Base-by-base conservation (phyloP, 2,113 vertebrate species). In the Octodon degus region DNA sequence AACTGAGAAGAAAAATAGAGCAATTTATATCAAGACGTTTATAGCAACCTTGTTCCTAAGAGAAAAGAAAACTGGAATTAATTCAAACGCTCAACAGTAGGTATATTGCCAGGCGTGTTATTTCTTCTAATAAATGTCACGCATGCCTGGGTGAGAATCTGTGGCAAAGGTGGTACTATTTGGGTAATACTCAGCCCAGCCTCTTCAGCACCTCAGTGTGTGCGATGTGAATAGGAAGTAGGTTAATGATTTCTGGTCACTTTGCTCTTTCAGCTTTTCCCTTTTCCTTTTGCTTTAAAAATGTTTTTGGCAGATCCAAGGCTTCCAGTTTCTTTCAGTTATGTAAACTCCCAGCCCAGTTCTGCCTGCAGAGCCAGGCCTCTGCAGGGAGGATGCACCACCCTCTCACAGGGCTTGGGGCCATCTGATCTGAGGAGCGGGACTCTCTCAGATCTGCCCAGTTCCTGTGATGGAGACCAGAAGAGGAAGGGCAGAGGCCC, bases 1-100 rank as follows among this genome's bases (percentile, higher is more conserved):
- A 88, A 55, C 77, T 87, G 79, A 84, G 62, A 83, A 79, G 87
- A 96, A 82, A 90, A 96, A 82, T 22, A 65, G 58, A 68, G 22
- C 55, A 58, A 32, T 88, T 60, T 93, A 72, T 80, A 68, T 9
- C 76, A 83, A 92, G 53, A 89, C 58, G 47, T 91, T 74, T 87
- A 70, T 50, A 90, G 95, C 68, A 97, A 72, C 16, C 77, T 58
- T 93, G 50, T 84, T 86, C 32, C 76, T 72, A 55, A 25, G 67
- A 83, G 89, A 30, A 25, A 43, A 89, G 43, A 79, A 50, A 89
- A 20, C 7, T 40, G 53, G 82, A 79, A 92, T 77, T 82, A 87
- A 92, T 37, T 58, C 81, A 77, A 79, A 50, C 19, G 62, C 37
- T 90, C 87, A 90, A 32, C 32, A 90, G 63, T 47, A 91, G 53